These are phyloP conservation scores for Corythoichthys intestinalis DNA, from an alignment of 2,113 vertebrate species.

Conservation along the genomic window DNA sequence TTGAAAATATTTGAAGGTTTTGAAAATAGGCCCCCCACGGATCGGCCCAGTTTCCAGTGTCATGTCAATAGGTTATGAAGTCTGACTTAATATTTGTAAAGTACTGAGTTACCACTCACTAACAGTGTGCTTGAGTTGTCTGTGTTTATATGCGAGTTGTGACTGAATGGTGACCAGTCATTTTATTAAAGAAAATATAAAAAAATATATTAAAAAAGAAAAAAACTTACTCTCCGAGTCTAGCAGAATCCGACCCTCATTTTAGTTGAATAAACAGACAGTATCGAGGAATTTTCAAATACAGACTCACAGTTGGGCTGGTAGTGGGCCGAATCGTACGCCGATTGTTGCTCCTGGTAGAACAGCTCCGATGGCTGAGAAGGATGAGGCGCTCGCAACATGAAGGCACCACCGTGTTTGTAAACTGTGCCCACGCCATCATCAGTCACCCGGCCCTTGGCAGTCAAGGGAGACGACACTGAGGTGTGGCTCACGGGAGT, in stretches of 20 bases:
- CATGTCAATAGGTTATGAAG: too few relatives aligned
- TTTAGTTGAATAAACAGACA: neutral
- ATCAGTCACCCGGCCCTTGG: constrained; percentile 71
- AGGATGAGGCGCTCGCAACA: constrained; percentile 80
- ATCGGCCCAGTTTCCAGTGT: too few relatives aligned
- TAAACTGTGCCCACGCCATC: constrained; percentile 64
- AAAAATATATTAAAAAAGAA: neutral
- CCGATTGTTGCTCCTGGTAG: constrained; percentile 84
- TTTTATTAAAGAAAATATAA: neutral
- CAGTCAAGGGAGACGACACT: constrained; percentile 76
- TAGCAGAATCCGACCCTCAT: neutral
- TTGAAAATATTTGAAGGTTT: too few relatives aligned
- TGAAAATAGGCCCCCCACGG: too few relatives aligned
- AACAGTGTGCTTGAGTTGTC: too few relatives aligned
- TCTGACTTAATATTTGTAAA: too few relatives aligned
- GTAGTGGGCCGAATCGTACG: constrained; percentile 81
- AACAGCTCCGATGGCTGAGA: constrained; percentile 81
- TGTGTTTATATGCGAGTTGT: too few relatives aligned
- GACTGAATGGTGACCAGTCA: too few relatives aligned
- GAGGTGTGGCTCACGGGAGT: constrained; percentile 81
- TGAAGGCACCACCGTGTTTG: constrained; percentile 80
- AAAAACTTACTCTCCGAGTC: too few relatives aligned
- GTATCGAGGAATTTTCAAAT: neutral
- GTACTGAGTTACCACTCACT: too few relatives aligned
- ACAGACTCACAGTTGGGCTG: constrained; percentile 78